Base-by-base conservation (phyloP, 2,113 vertebrate genomes). In the Anoura caudifer region DNA sequence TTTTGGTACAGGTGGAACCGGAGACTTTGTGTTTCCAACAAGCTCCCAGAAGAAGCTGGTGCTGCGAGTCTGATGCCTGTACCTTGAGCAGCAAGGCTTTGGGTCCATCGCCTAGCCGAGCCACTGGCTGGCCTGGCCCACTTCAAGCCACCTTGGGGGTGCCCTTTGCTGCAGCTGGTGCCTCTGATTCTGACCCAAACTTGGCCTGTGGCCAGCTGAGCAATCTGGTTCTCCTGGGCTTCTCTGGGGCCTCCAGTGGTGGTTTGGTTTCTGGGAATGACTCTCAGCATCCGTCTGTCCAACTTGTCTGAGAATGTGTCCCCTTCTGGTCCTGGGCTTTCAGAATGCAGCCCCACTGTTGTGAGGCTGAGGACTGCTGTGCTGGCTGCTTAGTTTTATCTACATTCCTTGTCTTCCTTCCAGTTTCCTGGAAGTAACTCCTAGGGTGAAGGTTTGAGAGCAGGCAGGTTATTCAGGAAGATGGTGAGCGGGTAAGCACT, bases 11-110 rank as follows among this genome's bases (percentile, higher is more conserved):
- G 2, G 19, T 28, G 4, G 31, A 41, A 14, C 1, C 4, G 2
- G 41, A 43, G 67, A 5, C 3, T 56, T 12, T 9, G 26, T 13
- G 0, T 83, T 70, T 81, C 63, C 41, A 45, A 22, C 19, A 38
- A 28, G 85, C 12, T 81, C n/a, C 28, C 3, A 1, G 79, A 52
- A n/a, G 65, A 20, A 1, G 13, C 54, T 26, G 59, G 10, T 6
- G 38, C 17, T 11, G 11, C 0, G 0, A 31, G 36, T 12, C 56
- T 3, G 0, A 4, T 5, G 56, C 26, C 38, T 50, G 2, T 5
- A 3, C 26, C 33, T 47, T 3, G 20, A 43, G 0, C 24, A 22
- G 16, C 1, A 1, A 54, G 31, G 56, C 38, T 36, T 31, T 1
- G 20, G 11, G 59, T 22, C 41, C 4, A 31, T 33, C 2, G 16